Conservation (phyloP, 2,797 vertebrate species). For the Phoebastria nigripes region DNA sequence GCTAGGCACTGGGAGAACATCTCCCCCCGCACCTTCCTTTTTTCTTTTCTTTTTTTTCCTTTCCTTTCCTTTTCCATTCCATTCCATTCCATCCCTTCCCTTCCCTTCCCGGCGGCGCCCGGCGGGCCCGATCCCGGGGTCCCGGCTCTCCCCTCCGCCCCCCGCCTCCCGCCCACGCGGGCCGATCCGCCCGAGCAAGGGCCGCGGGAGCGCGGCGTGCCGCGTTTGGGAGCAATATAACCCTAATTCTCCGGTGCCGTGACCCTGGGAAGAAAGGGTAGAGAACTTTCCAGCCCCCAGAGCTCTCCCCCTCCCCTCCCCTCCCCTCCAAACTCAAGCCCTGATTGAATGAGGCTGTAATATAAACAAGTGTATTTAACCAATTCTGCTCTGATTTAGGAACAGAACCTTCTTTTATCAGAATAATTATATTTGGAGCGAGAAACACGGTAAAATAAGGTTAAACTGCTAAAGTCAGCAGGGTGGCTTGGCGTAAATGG, state of each 20-base stretch:
- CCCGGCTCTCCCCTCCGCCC: background rate
- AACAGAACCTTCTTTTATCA: conserved; percentile 38
- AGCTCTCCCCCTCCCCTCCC: background rate
- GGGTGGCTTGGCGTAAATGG: conserved; percentile 48
- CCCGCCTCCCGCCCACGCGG: background rate
- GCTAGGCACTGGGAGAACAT: conserved; percentile 74
- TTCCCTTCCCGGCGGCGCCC: conserved; percentile 26
- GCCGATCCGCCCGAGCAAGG: background rate
- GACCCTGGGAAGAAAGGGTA: conserved; percentile 1
- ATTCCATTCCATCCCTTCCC: background rate
- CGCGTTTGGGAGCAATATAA: background rate
- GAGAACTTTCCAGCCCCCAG: conserved; percentile 19
- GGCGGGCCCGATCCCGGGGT: background rate
- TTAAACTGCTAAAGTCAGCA: conserved; percentile 18
- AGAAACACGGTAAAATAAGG: conserved; percentile 38
- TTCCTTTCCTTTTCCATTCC: background rate
- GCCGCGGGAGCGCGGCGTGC: background rate
- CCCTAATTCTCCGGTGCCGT: background rate
- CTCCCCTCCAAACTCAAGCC: background rate
- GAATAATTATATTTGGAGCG: conserved; percentile 39
- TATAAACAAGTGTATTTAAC: conserved; percentile 16
- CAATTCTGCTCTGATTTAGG: conserved; percentile 25
- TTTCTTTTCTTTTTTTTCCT: background rate
- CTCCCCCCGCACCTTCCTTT: conserved; percentile 35
- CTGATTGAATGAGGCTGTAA: conserved; percentile 32